Evolutionary conservation across 2,797 vertebrate genomes (phyloP).

Genomic region (Dicrostonyx torquatus): DNA sequence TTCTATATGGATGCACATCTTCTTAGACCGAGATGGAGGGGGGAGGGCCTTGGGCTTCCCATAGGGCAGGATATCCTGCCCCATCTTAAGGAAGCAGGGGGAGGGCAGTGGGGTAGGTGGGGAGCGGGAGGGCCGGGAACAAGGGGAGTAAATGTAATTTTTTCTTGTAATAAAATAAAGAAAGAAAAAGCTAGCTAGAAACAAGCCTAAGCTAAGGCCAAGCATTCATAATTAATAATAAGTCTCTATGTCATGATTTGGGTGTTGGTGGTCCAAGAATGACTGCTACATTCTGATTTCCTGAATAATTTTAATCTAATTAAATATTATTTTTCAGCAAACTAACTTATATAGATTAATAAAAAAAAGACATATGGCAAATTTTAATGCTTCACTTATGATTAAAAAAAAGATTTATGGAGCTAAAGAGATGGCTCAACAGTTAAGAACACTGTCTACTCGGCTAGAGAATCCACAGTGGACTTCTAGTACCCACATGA

Average conservation of each 20-base stretch:
- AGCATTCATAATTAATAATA: neutral
- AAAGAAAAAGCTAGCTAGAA: neutral
- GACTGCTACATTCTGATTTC: neutral
- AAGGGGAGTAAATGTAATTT: no score
- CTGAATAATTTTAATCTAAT: neutral
- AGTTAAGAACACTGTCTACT: neutral
- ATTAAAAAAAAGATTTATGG: neutral
- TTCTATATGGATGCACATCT: no score
- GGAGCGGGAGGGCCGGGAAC: no score
- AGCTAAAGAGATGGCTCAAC: neutral
- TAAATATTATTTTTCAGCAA: neutral
- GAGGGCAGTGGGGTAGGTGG: no score
- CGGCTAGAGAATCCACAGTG: neutral
- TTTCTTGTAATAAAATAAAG: no score
- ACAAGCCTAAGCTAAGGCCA: neutral
- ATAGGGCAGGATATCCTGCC: no score
- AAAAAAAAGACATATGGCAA: neutral
- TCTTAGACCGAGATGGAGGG: no score
- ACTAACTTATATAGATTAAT: neutral
- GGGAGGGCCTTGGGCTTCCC: no score
- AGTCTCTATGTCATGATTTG: neutral
- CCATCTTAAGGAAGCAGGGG: no score
- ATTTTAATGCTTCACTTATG: neutral
- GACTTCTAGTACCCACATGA: neutral
- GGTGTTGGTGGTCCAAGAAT: neutral